Evolutionary conservation across 2,797 vertebrate species (phyloP).

Genomic region (Clarias laeviceps): DNA sequence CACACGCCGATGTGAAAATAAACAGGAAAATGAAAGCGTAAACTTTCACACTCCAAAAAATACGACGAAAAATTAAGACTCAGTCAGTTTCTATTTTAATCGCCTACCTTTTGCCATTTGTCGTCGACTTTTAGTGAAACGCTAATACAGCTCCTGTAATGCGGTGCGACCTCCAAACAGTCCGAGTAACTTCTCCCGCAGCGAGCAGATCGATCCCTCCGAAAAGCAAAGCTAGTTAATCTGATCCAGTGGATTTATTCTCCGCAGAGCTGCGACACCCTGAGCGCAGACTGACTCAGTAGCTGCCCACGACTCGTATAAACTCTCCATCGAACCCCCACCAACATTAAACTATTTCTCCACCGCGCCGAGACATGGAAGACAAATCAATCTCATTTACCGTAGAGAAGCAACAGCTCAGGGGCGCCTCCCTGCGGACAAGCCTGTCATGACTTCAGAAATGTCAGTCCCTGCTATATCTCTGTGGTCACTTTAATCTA

Average conservation of each 20-base stretch:
- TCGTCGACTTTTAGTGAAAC: neutral
- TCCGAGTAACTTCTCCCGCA: neutral
- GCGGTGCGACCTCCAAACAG: neutral
- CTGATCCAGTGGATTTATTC: no score
- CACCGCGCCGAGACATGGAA: neutral
- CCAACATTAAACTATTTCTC: constrained; percentile 3
- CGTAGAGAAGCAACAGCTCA: neutral
- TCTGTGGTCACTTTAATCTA: neutral
- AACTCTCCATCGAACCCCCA: neutral
- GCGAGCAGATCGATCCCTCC: neutral
- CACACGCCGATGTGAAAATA: neutral
- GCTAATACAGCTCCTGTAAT: neutral
- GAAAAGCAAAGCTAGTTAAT: neutral
- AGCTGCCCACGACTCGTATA: neutral
- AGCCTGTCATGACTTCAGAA: neutral
- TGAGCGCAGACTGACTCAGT: neutral
- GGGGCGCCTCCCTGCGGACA: constrained; percentile 5
- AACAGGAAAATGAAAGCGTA: neutral
- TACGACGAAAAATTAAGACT: neutral
- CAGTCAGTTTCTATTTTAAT: neutral
- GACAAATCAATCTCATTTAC: neutral
- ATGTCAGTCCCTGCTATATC: no score
- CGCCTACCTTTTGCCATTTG: neutral
- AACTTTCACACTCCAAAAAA: neutral
- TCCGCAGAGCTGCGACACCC: no score